These are phyloP conservation scores for Argynnis bischoffii DNA, from an alignment of 2,888 invertebrate genomes.

Conservation along the genomic window DNA sequence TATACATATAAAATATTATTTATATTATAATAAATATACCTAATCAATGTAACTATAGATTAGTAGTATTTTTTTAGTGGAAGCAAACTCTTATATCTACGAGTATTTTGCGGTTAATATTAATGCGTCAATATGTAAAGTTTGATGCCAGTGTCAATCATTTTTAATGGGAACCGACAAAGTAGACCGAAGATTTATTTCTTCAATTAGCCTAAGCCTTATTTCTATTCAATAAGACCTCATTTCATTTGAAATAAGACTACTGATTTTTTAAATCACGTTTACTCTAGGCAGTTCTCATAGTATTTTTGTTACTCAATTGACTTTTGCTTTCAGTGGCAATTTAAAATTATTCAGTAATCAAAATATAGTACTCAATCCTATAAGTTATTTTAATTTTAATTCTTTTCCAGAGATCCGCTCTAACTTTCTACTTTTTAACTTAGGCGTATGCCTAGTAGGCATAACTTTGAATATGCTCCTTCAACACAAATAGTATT, in stretches of 20 bases:
- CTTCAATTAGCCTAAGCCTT: conserved; percentile 16
- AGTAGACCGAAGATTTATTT: conserved; percentile 14
- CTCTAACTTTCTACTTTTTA: too few species aligned
- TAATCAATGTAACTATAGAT: neutral
- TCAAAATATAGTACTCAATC: too few species aligned
- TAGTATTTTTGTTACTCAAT: too few species aligned
- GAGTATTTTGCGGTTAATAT: conserved; percentile 36
- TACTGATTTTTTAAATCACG: conserved; percentile 2
- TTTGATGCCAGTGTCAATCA: conserved; percentile 39
- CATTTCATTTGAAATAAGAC: neutral
- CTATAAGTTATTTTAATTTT: too few species aligned
- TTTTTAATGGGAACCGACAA: conserved; percentile 32
- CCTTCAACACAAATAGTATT: too few species aligned
- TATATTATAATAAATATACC: neutral
- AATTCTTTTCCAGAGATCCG: too few species aligned
- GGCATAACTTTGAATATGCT: too few species aligned
- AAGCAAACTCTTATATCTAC: neutral
- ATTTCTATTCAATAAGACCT: conserved; percentile 10
- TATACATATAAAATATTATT: too few species aligned
- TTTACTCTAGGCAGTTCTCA: too few species aligned
- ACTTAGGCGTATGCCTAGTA: too few species aligned
- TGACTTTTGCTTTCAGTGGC: too few species aligned
- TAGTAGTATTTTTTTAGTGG: conserved; percentile 2
- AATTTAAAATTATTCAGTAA: too few species aligned
- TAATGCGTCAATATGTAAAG: conserved; percentile 37